phyloP scores from a whole-genome alignment of 2,888 invertebrate species.

The Sicus ferrugineus region DNA sequence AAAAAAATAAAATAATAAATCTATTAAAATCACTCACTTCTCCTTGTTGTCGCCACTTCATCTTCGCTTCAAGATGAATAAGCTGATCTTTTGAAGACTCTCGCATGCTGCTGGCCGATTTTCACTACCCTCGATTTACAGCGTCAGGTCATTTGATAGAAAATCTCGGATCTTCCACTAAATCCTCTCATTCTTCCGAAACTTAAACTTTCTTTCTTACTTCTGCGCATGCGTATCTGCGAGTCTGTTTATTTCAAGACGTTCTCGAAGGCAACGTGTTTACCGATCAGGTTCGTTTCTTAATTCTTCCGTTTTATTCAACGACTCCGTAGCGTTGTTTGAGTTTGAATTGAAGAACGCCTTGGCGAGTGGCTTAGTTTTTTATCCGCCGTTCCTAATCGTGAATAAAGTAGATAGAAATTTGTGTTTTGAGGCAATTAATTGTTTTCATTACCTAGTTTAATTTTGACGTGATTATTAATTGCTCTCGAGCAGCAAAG shows the following conservation, averaged over 20 bases:
- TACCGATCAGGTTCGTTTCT: slow-evolving; percentile 17
- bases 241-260: background rate
- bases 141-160: background rate
- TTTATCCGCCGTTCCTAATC: background rate
- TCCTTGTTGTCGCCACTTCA: too few relatives aligned
- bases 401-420: background rate
- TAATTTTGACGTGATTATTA: background rate
- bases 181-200: too few relatives aligned
- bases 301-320: slow-evolving; percentile 15
- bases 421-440: background rate
- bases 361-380: background rate
- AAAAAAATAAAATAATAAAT: too few relatives aligned
- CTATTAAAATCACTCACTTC: too few relatives aligned
- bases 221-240: too few relatives aligned
- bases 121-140: slow-evolving; percentile 23
- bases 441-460: background rate
- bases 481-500: background rate
- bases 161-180: background rate
- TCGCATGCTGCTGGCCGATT: slow-evolving; percentile 24
- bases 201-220: too few relatives aligned
- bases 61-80: too few relatives aligned
- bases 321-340: background rate
- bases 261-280: background rate
- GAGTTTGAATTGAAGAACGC: too few relatives aligned
- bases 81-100: slow-evolving; percentile 7